Conservation (phyloP, 2,888 invertebrate species). For the Sympetrum striolatum region DNA sequence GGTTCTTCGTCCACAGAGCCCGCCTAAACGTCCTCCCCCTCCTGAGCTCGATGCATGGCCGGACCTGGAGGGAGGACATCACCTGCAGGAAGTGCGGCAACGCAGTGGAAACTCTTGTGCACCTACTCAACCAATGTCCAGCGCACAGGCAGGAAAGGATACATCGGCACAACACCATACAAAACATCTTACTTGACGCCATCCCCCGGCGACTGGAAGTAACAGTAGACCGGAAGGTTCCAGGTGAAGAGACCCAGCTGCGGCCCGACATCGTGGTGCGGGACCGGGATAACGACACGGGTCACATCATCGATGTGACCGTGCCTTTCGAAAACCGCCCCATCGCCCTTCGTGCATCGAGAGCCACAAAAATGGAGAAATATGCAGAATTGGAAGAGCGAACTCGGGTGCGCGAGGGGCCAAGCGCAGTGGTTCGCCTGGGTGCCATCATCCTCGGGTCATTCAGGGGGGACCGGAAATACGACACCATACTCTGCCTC, state of each 20-base stretch:
- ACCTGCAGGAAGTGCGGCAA: background rate
- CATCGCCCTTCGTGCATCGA: too few relatives aligned
- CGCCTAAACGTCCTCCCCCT: slow-evolving; percentile 54
- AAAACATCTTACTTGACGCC: background rate
- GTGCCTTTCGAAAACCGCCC: slow-evolving; percentile 54
- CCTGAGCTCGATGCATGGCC: background rate
- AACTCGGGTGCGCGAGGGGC: too few relatives aligned
- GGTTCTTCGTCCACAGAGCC: slow-evolving; percentile 57
- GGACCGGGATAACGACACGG: slow-evolving; percentile 48
- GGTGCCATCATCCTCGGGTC: too few relatives aligned
- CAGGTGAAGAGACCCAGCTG: slow-evolving; percentile 46
- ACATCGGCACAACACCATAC: slow-evolving; percentile 47
- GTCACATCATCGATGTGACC: slow-evolving; percentile 54
- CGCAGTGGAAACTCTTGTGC: background rate
- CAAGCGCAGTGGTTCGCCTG: too few relatives aligned
- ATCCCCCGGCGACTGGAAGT: background rate
- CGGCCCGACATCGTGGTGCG: slow-evolving; percentile 51
- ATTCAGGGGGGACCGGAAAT: too few relatives aligned
- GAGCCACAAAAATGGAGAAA: too few relatives aligned
- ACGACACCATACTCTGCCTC: too few relatives aligned
- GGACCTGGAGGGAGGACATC: background rate
- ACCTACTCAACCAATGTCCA: background rate
- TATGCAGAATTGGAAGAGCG: too few relatives aligned
- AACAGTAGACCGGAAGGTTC: slow-evolving; percentile 40
- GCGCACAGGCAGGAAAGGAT: background rate